A percentile compares a stretch with the other conserved stretches of the same genome.
Conservation (phyloP, 2,888 invertebrate species). For the Hypselothyrea guttata region DNA sequence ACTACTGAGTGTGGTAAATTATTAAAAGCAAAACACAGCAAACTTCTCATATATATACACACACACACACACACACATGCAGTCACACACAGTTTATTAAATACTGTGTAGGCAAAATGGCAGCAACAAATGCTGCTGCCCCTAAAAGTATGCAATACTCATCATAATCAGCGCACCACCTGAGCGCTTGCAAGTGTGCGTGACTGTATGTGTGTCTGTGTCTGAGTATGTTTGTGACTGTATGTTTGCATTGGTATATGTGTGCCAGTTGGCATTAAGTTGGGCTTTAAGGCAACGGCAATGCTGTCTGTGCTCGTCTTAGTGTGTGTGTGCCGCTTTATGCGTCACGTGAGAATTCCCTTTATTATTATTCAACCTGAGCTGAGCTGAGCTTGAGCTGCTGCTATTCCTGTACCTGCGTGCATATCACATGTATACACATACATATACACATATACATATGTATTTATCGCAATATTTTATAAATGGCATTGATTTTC, state of each 20-base stretch:
- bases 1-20: constrained; percentile 64
- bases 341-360: constrained; percentile 76
- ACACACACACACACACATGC: constrained; percentile 15
- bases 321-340: constrained; percentile 48
- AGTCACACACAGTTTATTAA: constrained; percentile 55
- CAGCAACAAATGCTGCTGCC: constrained; percentile 54
- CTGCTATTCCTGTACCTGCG: constrained; percentile 25
- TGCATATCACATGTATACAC: constrained; percentile 71
- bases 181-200: constrained; percentile 8
- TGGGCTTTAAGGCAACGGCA: constrained; percentile 26
- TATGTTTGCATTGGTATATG: constrained; percentile 1
- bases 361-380: constrained; percentile 73
- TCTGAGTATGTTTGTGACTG: constrained; percentile 6
- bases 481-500: constrained; percentile 63
- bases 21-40: constrained; percentile 64
- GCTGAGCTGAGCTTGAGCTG: constrained; percentile 12
- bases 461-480: constrained; percentile 60
- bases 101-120: constrained; percentile 68
- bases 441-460: too few relatives aligned
- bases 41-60: constrained; percentile 13
- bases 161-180: constrained; percentile 59
- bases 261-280: constrained; percentile 26
- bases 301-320: constrained; percentile 24
- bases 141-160: constrained; percentile 62
- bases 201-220: constrained; percentile 8